Percentiles rank a stretch among this genome's conserved stretches.
phyloP scores from a whole-genome alignment of 2,797 vertebrate genomes.

The Spinus pinus region DNA sequence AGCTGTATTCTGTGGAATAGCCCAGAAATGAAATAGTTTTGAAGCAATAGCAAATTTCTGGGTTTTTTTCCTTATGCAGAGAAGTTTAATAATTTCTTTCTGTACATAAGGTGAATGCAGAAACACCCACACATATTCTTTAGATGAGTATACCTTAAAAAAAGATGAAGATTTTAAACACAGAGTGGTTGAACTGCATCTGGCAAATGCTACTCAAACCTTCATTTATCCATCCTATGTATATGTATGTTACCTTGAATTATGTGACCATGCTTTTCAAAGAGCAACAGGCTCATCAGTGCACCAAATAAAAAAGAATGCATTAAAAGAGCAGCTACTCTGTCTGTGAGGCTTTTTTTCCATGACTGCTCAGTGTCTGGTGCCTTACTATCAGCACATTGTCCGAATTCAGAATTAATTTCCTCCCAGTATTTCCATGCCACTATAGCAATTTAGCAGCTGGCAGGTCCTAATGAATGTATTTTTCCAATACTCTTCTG shows the following conservation, averaged over 20 bases:
- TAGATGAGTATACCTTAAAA: neutral
- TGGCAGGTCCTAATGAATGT: neutral
- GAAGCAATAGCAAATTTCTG: neutral
- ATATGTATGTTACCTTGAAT: neutral
- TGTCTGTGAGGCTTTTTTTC: neutral
- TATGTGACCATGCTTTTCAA: neutral
- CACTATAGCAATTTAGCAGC: neutral
- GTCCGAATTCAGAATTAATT: neutral
- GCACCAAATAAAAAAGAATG: neutral
- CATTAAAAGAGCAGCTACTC: neutral
- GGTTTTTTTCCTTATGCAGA: fast-evolving
- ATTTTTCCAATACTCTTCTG: neutral
- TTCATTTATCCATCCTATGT: neutral
- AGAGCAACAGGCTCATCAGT: neutral
- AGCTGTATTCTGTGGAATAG: neutral
- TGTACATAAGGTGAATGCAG: neutral
- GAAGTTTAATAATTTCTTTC: neutral
- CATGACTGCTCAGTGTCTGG: neutral
- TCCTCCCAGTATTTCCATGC: neutral
- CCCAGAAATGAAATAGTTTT: neutral
- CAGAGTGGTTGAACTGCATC: neutral
- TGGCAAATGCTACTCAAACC: neutral
- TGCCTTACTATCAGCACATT: neutral
- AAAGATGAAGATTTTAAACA: neutral
- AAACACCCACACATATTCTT: neutral